Percentiles rank a stretch among this genome's conserved stretches.
phyloP scores from a whole-genome alignment of 1,140 invertebrate species.

The Notospermus geniculatus region DNA sequence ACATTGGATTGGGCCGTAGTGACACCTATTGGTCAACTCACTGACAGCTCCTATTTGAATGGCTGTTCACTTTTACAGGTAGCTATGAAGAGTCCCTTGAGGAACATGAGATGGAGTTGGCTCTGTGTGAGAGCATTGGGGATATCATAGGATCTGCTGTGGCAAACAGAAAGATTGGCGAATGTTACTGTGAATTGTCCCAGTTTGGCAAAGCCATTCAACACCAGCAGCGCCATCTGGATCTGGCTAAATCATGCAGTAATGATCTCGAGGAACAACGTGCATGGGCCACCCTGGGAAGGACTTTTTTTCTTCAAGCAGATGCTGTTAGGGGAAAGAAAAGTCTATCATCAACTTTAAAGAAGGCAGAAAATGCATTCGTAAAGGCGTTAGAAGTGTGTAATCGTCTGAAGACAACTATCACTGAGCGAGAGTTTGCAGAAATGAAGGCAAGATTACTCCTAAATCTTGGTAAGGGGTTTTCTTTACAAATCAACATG shows the following conservation, averaged over 20 bases:
- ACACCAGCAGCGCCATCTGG: conserved; percentile 76
- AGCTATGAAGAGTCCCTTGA: conserved; percentile 71
- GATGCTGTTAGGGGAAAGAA: conserved; percentile 60
- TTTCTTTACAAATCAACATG: not conserved
- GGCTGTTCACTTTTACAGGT: conserved; percentile 41
- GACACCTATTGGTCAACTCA: too few species aligned
- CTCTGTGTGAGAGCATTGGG: conserved; percentile 64
- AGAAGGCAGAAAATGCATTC: conserved; percentile 72
- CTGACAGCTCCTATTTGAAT: too few species aligned
- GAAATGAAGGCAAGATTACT: conserved; percentile 81
- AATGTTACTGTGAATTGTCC: conserved; percentile 73
- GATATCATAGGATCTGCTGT: conserved; percentile 72
- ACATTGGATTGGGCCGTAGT: too few species aligned
- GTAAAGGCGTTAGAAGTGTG: conserved; percentile 74
- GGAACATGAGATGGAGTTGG: conserved; percentile 70
- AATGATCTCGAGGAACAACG: conserved; percentile 82
- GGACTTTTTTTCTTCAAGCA: conserved; percentile 73
- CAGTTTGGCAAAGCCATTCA: conserved; percentile 75
- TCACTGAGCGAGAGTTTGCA: conserved; percentile 61
- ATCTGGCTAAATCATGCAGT: conserved; percentile 61
- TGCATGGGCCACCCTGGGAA: conserved; percentile 83
- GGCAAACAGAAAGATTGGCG: conserved; percentile 83
- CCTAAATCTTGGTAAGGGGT: conserved; percentile 69
- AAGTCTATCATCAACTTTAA: conserved; percentile 49
- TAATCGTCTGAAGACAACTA: conserved; percentile 60